Percentiles rank a stretch among this genome's conserved stretches.
Conservation (phyloP, 2,888 invertebrate species). For the Physocephala rufipes region DNA sequence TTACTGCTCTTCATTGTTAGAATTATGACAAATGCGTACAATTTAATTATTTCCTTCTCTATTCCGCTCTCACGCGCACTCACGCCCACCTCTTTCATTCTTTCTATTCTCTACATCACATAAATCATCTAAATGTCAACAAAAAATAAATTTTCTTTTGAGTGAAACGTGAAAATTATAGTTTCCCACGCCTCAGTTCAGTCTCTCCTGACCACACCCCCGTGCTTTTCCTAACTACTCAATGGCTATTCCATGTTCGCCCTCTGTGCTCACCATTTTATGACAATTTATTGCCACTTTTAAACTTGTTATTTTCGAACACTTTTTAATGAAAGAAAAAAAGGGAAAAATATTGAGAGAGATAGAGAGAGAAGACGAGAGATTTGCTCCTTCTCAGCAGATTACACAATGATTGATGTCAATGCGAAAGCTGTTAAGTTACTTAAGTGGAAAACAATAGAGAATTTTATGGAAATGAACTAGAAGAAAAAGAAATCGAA, state of each 20-base stretch:
- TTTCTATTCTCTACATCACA: not conserved
- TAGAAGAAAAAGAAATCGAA: not conserved
- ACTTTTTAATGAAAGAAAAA: slow-evolving; percentile 10
- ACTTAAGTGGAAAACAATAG: not conserved
- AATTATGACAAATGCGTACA: not conserved
- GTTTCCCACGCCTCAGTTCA: not conserved
- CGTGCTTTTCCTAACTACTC: not conserved
- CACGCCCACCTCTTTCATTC: not conserved
- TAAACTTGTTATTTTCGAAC: slow-evolving; percentile 5
- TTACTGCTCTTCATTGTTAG: too few relatives aligned
- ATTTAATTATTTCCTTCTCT: not conserved
- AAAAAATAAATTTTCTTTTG: too few relatives aligned
- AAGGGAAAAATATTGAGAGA: not conserved
- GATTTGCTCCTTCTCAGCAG: not conserved
- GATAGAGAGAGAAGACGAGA: too few relatives aligned
- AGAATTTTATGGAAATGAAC: too few relatives aligned
- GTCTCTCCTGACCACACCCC: not conserved
- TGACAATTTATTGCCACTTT: slow-evolving; percentile 19
- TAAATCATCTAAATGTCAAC: not conserved
- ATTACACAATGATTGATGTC: slow-evolving; percentile 6
- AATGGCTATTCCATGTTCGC: too few relatives aligned
- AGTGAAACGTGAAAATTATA: slow-evolving; percentile 2
- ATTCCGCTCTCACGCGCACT: not conserved
- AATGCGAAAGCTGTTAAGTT: not conserved
- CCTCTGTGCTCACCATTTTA: not conserved